Evolutionary conservation across 2,888 invertebrate genomes (phyloP).

Genomic region (Dendrolimus pini): DNA sequence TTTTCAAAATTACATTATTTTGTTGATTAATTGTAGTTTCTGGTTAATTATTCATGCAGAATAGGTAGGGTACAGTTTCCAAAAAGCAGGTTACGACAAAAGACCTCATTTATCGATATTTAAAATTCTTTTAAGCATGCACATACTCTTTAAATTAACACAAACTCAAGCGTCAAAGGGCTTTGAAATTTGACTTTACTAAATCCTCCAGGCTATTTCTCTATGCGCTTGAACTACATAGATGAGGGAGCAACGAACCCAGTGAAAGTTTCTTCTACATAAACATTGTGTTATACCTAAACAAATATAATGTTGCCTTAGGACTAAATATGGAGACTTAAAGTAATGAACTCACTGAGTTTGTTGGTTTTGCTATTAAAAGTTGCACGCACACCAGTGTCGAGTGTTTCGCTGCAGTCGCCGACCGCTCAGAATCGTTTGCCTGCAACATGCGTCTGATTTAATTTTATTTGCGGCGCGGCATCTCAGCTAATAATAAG

Average conservation of each 20-base stretch:
- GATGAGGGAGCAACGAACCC: conserved; percentile 36
- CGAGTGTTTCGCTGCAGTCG: conserved; percentile 12
- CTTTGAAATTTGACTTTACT: conserved; percentile 27
- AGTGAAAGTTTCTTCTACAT: conserved; percentile 40
- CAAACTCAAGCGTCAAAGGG: conserved; percentile 15
- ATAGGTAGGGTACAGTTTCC: no score
- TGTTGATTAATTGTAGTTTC: no score
- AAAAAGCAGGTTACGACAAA: no score
- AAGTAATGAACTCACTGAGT: not conserved
- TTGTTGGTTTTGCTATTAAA: not conserved
- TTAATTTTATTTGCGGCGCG: conserved; percentile 50
- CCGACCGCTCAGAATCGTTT: conserved; percentile 1
- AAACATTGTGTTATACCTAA: conserved; percentile 16
- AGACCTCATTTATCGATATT: no score
- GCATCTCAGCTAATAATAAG: conserved; percentile 57
- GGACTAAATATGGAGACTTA: conserved; percentile 5
- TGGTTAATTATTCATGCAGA: no score
- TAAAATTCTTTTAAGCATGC: no score
- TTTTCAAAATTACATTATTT: no score
- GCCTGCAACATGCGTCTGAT: conserved; percentile 35
- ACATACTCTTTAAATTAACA: no score
- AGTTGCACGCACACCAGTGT: not conserved
- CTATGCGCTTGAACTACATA: conserved; percentile 22
- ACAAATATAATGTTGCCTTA: conserved; percentile 24
- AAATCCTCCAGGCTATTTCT: conserved; percentile 29